These are phyloP conservation scores for Phlogophora meticulosa DNA, from an alignment of 2,888 invertebrate species.

Conservation along the genomic window DNA sequence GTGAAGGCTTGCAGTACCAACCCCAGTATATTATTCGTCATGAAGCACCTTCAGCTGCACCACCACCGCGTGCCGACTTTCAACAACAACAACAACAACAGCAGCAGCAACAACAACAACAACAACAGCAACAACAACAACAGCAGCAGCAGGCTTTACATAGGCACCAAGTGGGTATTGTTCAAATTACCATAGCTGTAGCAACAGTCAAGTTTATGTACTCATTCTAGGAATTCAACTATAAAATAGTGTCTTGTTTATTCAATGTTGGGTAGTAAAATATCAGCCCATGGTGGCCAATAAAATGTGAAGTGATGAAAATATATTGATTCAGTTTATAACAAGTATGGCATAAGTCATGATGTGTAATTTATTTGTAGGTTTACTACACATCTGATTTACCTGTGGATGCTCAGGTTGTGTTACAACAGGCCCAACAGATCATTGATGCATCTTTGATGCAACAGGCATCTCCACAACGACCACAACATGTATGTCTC, in stretches of 20 bases:
- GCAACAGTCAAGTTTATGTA: not conserved
- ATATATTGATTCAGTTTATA: conserved; percentile 40
- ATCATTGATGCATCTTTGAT: conserved; percentile 91
- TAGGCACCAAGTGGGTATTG: conserved; percentile 74
- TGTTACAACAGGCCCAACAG: conserved; percentile 91
- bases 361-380: conserved; percentile 87
- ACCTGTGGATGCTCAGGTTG: conserved; percentile 90
- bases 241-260: conserved; percentile 3
- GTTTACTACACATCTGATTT: conserved; percentile 91
- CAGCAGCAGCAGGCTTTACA: conserved; percentile 80
- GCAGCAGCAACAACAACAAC: conserved; percentile 76
- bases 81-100: conserved; percentile 83
- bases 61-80: conserved; percentile 80
- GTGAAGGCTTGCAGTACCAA: conserved; percentile 87
- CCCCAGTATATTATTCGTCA: conserved; percentile 89
- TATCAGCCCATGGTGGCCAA: conserved; percentile 18
- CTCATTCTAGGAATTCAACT: conserved; percentile 5
- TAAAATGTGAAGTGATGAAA: conserved; percentile 21
- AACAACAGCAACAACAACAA: conserved; percentile 77
- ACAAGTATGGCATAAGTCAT: conserved; percentile 61
- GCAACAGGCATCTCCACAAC: conserved; percentile 89
- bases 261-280: conserved; percentile 8
- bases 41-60: conserved; percentile 81
- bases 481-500: conserved; percentile 90
- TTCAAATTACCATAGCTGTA: conserved; percentile 11